Conservation (phyloP, 2,888 invertebrate genomes). For the Salpingus planirostris region DNA sequence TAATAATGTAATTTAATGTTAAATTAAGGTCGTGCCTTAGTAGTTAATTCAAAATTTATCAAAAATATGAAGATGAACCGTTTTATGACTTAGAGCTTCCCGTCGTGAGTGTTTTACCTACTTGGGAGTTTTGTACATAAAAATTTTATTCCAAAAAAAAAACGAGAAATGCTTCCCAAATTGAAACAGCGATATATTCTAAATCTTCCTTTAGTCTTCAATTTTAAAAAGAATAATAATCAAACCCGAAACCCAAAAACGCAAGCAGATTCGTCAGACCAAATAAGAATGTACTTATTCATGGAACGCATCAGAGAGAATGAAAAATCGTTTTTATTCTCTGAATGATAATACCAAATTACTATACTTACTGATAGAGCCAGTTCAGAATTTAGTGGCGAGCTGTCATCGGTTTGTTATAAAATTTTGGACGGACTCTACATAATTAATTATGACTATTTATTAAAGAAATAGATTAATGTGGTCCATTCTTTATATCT, state of each 20-base stretch:
- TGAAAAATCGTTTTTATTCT: too few species aligned
- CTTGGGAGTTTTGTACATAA: constrained; percentile 28
- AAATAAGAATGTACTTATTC: too few species aligned
- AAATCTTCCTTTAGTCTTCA: constrained; percentile 39
- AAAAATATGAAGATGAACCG: constrained; percentile 21
- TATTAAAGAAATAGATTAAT: constrained; percentile 14
- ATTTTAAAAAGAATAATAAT: constrained; percentile 14
- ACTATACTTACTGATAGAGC: too few species aligned
- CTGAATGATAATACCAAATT: too few species aligned
- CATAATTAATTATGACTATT: constrained; percentile 11
- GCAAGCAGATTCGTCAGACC: constrained; percentile 25
- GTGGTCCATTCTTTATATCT: constrained; percentile 25
- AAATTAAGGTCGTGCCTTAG: constrained; percentile 39
- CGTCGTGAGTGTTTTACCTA: constrained; percentile 18
- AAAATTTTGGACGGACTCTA: too few species aligned
- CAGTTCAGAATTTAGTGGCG: too few species aligned
- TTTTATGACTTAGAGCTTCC: constrained; percentile 37
- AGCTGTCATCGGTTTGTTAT: too few species aligned
- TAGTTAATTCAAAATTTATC: constrained; percentile 39
- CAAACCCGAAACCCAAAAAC: constrained; percentile 11
- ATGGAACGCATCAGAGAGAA: too few species aligned
- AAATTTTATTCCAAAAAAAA: constrained; percentile 13
- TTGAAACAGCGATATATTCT: constrained; percentile 38
- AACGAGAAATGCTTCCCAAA: constrained; percentile 22
- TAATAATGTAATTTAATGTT: constrained; percentile 17